phyloP scores from a whole-genome alignment of 2,113 vertebrate genomes.

The Mobula birostris region DNA sequence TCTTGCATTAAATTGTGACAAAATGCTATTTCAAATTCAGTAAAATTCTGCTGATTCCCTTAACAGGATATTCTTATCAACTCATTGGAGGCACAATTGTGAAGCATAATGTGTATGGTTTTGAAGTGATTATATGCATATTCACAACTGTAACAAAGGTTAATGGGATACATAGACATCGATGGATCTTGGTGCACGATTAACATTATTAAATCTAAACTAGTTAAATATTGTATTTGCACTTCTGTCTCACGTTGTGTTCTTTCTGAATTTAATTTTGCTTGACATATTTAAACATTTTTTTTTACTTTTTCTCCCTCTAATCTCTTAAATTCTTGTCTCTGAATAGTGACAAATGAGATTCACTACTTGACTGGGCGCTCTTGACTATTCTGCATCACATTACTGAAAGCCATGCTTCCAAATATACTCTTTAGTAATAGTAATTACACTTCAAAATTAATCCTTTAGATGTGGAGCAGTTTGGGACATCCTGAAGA shows the following conservation, averaged over 20 bases:
- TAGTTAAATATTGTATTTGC: neutral
- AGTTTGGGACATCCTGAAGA: constrained; percentile 48
- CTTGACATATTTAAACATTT: neutral
- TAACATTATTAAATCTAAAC: neutral
- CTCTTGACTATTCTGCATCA: neutral
- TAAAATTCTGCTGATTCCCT: neutral
- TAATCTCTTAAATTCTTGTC: neutral
- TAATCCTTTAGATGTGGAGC: constrained; percentile 26
- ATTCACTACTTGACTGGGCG: neutral
- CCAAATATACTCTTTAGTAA: neutral
- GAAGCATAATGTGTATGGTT: neutral
- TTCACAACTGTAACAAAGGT: neutral
- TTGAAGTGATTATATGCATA: neutral
- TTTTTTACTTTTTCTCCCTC: neutral
- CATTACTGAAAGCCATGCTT: neutral
- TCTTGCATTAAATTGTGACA: constrained; percentile 18
- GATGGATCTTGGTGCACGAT: neutral
- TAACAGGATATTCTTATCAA: neutral
- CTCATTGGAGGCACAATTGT: neutral
- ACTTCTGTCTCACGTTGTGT: neutral
- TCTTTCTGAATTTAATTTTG: neutral
- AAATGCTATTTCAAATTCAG: neutral
- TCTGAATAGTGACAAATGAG: neutral
- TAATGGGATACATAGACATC: neutral
- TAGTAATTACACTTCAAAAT: neutral